phyloP scores from a whole-genome alignment of 2,888 invertebrate genomes.

The Diarsia rubi region DNA sequence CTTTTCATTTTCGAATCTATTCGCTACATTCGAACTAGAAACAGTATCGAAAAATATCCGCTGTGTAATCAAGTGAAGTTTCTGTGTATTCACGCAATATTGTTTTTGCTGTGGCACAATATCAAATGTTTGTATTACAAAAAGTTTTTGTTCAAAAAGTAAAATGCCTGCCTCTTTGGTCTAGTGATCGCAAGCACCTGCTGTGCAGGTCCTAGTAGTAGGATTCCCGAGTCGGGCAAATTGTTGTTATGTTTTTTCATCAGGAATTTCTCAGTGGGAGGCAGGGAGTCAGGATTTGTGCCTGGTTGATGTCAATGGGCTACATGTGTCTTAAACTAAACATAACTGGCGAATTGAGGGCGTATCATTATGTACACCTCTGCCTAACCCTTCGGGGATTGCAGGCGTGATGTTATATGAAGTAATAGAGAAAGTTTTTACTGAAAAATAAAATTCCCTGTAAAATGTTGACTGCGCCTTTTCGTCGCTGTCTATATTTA shows the following conservation, averaged over 20 bases:
- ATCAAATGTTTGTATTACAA: conserved; percentile 38
- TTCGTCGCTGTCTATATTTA: conserved; percentile 34
- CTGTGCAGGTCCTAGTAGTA: too few species aligned
- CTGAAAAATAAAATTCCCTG: conserved; percentile 13
- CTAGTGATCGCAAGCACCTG: too few species aligned
- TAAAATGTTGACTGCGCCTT: conserved; percentile 28
- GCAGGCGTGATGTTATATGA: too few species aligned
- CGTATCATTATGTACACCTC: too few species aligned
- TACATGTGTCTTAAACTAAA: too few species aligned
- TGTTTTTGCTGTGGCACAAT: conserved; percentile 44
- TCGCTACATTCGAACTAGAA: conserved; percentile 41
- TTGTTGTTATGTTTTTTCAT: too few species aligned
- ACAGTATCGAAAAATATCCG: conserved; percentile 57
- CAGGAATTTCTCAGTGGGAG: too few species aligned
- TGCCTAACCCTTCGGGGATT: too few species aligned
- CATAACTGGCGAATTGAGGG: too few species aligned
- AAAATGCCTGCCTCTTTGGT: background rate
- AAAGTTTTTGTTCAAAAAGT: conserved; percentile 15
- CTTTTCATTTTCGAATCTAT: conserved; percentile 61
- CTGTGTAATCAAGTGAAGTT: conserved; percentile 39
- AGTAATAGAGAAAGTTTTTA: conserved; percentile 16
- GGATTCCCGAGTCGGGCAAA: too few species aligned
- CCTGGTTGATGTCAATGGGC: too few species aligned
- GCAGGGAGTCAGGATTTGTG: too few species aligned
- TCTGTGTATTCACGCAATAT: conserved; percentile 46